Conservation (phyloP, 1,140 invertebrate genomes). For the Drosophila melanica region DNA sequence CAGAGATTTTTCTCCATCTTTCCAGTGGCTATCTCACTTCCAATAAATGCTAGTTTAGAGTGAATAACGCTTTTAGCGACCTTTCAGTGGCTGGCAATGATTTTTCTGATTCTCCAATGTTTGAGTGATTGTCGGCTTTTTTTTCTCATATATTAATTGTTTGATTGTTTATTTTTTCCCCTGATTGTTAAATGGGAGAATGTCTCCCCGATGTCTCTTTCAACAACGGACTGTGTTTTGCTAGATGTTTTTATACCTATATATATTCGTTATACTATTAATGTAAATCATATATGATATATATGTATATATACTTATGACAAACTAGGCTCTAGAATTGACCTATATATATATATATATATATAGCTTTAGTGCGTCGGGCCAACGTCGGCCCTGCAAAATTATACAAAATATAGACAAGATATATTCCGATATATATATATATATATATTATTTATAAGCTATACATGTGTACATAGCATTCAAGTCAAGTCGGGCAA, state of each 20-base stretch:
- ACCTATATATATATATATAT: constrained; percentile 14
- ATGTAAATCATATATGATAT: constrained; percentile 19
- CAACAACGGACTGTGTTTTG: constrained; percentile 47
- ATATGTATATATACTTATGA: constrained; percentile 14
- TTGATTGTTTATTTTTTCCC: neutral
- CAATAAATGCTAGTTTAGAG: neutral
- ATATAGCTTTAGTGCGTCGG: constrained; percentile 41
- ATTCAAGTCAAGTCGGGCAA: constrained; percentile 2
- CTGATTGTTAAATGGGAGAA: neutral
- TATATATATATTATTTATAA: constrained; percentile 29
- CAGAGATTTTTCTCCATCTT: neutral
- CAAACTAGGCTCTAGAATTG: constrained; percentile 20
- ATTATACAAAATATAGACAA: constrained; percentile 41
- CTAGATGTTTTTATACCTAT: constrained; percentile 38
- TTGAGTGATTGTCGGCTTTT: neutral
- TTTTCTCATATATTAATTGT: too few relatives aligned
- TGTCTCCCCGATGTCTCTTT: constrained; percentile 15
- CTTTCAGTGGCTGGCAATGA: neutral
- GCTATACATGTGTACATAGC: constrained; percentile 16
- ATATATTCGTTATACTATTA: constrained; percentile 16
- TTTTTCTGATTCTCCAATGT: neutral
- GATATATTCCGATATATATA: constrained; percentile 26
- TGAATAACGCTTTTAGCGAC: neutral
- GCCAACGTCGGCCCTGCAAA: constrained; percentile 19
- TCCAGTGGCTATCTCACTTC: constrained; percentile 12